phyloP scores from a whole-genome alignment of 2,888 invertebrate species.

The Rhopalosiphum nymphaeae region DNA sequence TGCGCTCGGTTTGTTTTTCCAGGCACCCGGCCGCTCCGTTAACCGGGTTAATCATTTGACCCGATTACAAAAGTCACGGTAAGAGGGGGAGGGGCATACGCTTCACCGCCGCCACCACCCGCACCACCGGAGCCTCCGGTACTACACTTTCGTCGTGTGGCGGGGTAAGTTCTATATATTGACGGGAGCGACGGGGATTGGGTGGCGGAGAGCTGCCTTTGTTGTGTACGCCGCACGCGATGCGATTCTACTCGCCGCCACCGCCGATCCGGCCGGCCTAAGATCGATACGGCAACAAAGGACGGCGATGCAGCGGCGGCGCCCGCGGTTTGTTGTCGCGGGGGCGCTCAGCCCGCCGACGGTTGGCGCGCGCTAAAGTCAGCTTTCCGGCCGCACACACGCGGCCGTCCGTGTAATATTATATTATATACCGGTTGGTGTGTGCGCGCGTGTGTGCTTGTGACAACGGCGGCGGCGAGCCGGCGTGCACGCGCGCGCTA shows the following conservation, averaged over 20 bases:
- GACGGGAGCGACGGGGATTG: neutral
- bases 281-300: slow-evolving; percentile 59
- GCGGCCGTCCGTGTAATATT: neutral
- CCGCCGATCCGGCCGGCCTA: slow-evolving; percentile 4
- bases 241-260: slow-evolving; percentile 24
- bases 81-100: neutral
- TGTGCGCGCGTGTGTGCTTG: neutral
- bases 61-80: slow-evolving; percentile 16
- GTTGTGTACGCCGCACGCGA: slow-evolving; percentile 1
- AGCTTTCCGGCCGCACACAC: neutral
- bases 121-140: neutral
- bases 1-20: slow-evolving; percentile 45
- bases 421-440: neutral
- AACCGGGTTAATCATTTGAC: slow-evolving; percentile 61
- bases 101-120: neutral
- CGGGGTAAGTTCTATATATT: neutral
- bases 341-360: neutral
- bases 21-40: neutral
- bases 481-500: slow-evolving; percentile 43
- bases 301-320: slow-evolving; percentile 30
- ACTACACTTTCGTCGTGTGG: neutral
- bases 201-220: neutral
- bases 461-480: neutral
- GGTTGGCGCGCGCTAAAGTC: slow-evolving; percentile 31
- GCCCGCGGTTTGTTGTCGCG: neutral